Percentiles rank a stretch among this genome's conserved stretches.
phyloP scores from a whole-genome alignment of 2,797 vertebrate genomes.

The Sebastolobus altivelis region DNA sequence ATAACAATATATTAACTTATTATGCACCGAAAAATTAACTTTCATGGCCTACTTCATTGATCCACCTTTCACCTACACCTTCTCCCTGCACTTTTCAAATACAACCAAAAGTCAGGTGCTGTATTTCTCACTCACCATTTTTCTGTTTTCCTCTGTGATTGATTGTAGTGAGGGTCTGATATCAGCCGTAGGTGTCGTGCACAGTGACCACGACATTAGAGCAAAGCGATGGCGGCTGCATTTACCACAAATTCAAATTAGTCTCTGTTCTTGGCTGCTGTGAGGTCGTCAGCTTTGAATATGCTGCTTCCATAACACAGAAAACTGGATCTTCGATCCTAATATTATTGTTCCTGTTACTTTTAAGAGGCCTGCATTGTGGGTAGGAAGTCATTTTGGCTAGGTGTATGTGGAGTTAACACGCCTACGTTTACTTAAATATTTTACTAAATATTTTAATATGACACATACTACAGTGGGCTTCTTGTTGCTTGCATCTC shows the following conservation, averaged over 20 bases:
- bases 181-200: background rate
- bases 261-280: background rate
- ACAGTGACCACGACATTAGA: too few species aligned
- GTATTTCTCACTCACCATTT: background rate
- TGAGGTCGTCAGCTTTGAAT: background rate
- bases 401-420: background rate
- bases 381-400: background rate
- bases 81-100: background rate
- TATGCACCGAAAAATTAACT: too few species aligned
- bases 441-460: background rate
- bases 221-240: too few species aligned
- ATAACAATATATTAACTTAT: too few species aligned
- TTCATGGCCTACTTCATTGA: background rate
- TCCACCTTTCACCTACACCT: background rate
- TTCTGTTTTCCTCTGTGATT: background rate
- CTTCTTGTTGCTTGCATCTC: background rate
- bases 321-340: background rate
- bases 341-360: background rate
- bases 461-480: background rate
- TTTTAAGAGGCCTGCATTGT: background rate
- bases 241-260: conserved; percentile 3
- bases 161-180: background rate
- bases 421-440: background rate
- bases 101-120: background rate
- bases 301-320: background rate